Base-by-base conservation (phyloP, 2,797 vertebrate genomes). In the Anas capensis region DNA sequence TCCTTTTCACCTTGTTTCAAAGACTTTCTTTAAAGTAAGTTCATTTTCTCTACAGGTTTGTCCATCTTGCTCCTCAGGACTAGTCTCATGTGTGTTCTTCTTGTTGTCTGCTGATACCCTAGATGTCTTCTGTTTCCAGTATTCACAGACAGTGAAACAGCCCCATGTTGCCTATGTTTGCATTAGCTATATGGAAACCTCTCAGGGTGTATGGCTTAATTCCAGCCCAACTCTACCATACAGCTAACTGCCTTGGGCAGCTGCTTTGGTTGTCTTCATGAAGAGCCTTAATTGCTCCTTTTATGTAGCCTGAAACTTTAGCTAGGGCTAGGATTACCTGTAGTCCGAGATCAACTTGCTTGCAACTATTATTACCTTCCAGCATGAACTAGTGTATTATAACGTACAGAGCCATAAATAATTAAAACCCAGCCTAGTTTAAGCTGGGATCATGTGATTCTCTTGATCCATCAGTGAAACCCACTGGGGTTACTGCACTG, bases 231-330 rank as follows among this genome's bases (percentile, higher is more conserved):
- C 44, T 66, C 46, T 44, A n/a, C 42, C 31, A 42, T 53, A 12
- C 26, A 82, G 26, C 38, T 31, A 29, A 51, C 49, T 76, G 51
- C 90, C 81, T 68, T 57, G 64, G 14, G 84, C 68, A 49, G 31
- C 68, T 90, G 11, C 75, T 85, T 75, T 72, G n/a, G 40, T 54
- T 84, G 26, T 82, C 68, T 92, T 56, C 61, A 51, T 64, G 82
- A 90, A 91, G 84, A 70, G 24, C 38, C 44, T 75, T 93, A 91
- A 94, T 89, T 85, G 72, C 31, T 85, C 64, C 86, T 82, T 89
- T 86, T 82, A 73, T 58, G 61, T 87, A 82, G 88, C 75, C 76
- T 82, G 88, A 82, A 94, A 93, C 36, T 94, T 89, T 16, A 42
- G 2, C 51, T 82, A 71, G 36, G 11, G 70, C 90, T 85, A 82